A percentile compares a stretch with the other conserved stretches of the same genome.
These are phyloP conservation scores for Agapornis roseicollis DNA, from an alignment of 2,113 vertebrate genomes.

Conservation along the genomic window DNA sequence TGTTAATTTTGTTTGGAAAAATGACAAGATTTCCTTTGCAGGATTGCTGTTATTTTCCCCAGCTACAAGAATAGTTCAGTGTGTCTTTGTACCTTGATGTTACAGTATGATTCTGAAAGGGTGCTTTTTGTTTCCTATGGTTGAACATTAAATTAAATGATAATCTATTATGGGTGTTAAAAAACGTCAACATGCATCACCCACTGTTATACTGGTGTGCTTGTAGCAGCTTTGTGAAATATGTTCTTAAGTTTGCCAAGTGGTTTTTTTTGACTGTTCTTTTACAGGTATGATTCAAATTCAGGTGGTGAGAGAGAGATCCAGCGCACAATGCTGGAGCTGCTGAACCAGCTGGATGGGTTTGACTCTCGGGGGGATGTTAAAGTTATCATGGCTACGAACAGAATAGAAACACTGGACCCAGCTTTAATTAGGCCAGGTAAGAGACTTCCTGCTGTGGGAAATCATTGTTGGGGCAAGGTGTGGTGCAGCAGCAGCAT, in stretches of 20 bases:
- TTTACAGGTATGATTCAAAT: conserved; percentile 92
- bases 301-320: conserved; percentile 96
- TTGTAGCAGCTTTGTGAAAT: not conserved
- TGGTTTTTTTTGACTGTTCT: not conserved
- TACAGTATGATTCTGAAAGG: not conserved
- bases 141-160: not conserved
- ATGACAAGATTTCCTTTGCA: not conserved
- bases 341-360: conserved; percentile 95
- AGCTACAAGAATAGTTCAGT: not conserved
- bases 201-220: not conserved
- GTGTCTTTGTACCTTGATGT: not conserved
- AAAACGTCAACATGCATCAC: not conserved
- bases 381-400: conserved; percentile 99
- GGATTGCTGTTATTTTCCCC: not conserved
- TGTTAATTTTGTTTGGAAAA: not conserved
- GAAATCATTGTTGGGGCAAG: no score
- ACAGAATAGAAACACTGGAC: conserved; percentile 96
- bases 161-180: rapidly evolving
- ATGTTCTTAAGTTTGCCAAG: not conserved
- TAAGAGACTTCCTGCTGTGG: conserved; percentile 1
- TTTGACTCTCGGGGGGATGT: conserved; percentile 96
- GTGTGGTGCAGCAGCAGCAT: not conserved
- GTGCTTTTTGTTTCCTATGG: not conserved
- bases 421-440: conserved; percentile 97
- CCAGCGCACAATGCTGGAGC: conserved; percentile 96